Evolutionary conservation across 2,888 invertebrate genomes (phyloP).

Genomic region (Agonopterix alstromeriana): DNA sequence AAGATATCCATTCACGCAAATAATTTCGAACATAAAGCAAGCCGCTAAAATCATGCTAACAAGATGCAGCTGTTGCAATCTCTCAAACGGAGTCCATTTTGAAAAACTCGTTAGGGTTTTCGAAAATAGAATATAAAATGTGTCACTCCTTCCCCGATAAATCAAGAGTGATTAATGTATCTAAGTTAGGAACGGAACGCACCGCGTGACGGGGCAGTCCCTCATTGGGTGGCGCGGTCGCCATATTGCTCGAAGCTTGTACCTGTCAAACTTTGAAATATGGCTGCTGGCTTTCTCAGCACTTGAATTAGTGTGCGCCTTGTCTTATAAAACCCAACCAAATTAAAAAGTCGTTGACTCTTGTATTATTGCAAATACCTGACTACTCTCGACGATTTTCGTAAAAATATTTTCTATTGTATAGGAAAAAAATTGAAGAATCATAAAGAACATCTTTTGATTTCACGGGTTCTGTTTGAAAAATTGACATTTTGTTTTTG

Average conservation of each 20-base stretch:
- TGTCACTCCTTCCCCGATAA: conserved; percentile 74
- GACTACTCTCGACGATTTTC: conserved; percentile 10
- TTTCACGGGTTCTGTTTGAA: conserved; percentile 42
- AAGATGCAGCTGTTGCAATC: conserved; percentile 71
- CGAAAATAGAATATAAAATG: conserved; percentile 75
- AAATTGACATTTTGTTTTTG: conserved; percentile 57
- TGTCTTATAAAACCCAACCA: conserved; percentile 61
- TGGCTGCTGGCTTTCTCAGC: conserved; percentile 58
- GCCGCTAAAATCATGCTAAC: conserved; percentile 60
- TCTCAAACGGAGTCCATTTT: conserved; percentile 63
- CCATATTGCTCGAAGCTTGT: conserved; percentile 75
- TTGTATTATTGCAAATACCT: conserved; percentile 31
- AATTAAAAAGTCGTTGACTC: conserved; percentile 42
- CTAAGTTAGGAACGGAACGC: conserved; percentile 58
- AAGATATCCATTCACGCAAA: conserved; percentile 56
- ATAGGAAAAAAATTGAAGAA: background rate
- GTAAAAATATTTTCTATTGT: conserved; percentile 12
- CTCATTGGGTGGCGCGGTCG: conserved; percentile 74
- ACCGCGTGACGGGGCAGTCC: conserved; percentile 65
- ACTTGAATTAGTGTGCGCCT: conserved; percentile 54
- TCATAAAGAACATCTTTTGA: conserved; percentile 17
- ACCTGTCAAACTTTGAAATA: conserved; percentile 75
- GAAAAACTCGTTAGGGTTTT: conserved; percentile 69
- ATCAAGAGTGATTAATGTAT: conserved; percentile 72
- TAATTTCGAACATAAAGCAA: conserved; percentile 63